These are phyloP conservation scores for Trichopoda pennipes DNA, from an alignment of 2,888 invertebrate species.

Conservation along the genomic window DNA sequence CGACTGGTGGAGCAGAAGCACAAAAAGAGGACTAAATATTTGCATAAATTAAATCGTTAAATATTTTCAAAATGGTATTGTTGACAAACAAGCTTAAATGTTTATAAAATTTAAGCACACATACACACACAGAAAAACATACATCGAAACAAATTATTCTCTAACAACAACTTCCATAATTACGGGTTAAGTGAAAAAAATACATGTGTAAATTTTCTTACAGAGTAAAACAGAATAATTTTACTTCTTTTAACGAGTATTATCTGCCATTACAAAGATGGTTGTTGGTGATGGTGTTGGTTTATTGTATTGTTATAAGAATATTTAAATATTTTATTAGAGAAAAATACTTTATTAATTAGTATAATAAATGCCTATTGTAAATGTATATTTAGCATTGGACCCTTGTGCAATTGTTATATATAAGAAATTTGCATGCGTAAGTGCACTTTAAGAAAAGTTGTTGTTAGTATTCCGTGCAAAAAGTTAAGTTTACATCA, in stretches of 20 bases:
- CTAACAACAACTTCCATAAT: too few relatives aligned
- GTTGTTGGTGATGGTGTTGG: too few relatives aligned
- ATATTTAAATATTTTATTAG: constrained; percentile 1
- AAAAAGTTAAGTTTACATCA: too few relatives aligned
- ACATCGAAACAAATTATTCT: not conserved
- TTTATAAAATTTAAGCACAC: constrained; percentile 61
- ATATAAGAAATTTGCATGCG: constrained; percentile 7
- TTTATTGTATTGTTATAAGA: not conserved
- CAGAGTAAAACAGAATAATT: not conserved
- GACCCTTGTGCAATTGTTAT: constrained; percentile 50
- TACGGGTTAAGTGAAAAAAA: too few relatives aligned
- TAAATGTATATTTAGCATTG: constrained; percentile 47
- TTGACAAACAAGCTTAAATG: constrained; percentile 64
- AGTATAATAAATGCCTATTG: constrained; percentile 60
- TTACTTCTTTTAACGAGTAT: not conserved
- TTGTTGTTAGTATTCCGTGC: not conserved
- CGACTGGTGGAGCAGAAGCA: constrained; percentile 11
- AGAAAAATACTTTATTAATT: constrained; percentile 50
- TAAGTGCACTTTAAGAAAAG: not conserved
- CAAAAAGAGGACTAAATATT: constrained; percentile 41
- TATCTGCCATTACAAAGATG: not conserved
- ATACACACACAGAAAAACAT: not conserved
- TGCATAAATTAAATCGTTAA: constrained; percentile 61
- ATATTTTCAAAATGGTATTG: constrained; percentile 60
- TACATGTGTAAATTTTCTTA: too few relatives aligned